phyloP scores from a whole-genome alignment of 2,797 vertebrate species.

The Poecilia gillii region DNA sequence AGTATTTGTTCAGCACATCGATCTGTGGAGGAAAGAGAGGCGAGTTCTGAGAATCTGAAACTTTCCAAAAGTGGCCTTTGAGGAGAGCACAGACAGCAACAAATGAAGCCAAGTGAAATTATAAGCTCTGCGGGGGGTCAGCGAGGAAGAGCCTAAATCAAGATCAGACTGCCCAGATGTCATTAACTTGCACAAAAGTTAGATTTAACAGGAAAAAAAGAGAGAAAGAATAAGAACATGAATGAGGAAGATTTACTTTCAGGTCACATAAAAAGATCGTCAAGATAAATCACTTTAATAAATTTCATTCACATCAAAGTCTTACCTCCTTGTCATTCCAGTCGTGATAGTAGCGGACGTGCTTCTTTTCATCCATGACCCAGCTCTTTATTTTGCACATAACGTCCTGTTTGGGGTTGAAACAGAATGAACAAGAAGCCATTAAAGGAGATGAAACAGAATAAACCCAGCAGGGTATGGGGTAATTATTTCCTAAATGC shows the following conservation, averaged over 20 bases:
- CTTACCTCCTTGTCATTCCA: constrained; percentile 97
- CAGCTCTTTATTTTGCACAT: constrained; percentile 98
- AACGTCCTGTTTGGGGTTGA: constrained; percentile 90
- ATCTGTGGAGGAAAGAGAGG: constrained; percentile 80
- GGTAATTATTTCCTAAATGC: constrained; percentile 88
- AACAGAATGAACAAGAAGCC: constrained; percentile 87
- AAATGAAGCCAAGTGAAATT: constrained; percentile 71
- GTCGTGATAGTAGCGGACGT: constrained; percentile 90
- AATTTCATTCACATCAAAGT: constrained; percentile 77
- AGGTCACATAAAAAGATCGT: constrained; percentile 52
- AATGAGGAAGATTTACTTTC: constrained; percentile 4
- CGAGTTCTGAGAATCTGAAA: constrained; percentile 58
- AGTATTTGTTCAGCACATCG: constrained; percentile 96
- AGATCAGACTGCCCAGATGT: constrained; percentile 78
- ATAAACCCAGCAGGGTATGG: constrained; percentile 86
- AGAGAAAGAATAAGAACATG: constrained; percentile 45
- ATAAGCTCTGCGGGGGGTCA: constrained; percentile 63
- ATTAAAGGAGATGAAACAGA: constrained; percentile 88
- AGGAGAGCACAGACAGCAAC: constrained; percentile 61
- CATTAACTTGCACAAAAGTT: constrained; percentile 74
- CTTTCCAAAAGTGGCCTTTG: constrained; percentile 64
- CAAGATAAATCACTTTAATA: constrained; percentile 68
- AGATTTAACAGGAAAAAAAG: constrained; percentile 31
- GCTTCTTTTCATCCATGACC: constrained; percentile 95
- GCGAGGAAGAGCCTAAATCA: constrained; percentile 72